Conservation (phyloP, 2,113 vertebrate genomes). For the Tautogolabrus adspersus region DNA sequence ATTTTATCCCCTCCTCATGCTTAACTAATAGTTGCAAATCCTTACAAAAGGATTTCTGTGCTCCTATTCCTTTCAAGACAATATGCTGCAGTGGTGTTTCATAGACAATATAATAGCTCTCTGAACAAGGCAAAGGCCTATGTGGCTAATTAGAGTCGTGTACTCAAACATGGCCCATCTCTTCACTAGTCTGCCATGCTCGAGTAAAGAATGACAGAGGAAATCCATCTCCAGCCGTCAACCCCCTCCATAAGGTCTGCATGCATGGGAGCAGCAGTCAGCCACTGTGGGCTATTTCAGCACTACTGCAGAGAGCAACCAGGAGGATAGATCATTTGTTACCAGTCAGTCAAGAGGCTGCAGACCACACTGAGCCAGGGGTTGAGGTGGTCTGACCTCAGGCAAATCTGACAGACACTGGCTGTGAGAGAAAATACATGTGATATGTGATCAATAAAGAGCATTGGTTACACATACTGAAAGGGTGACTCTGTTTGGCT, state of each 20-base stretch:
- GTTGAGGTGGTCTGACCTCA: slow-evolving; percentile 54
- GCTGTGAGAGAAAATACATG: slow-evolving; percentile 55
- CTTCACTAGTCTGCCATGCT: slow-evolving; percentile 75
- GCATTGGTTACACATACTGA: neutral
- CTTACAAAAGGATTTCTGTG: slow-evolving; percentile 55
- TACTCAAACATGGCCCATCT: slow-evolving; percentile 72
- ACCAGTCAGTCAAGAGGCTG: slow-evolving; percentile 57
- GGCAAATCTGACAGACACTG: slow-evolving; percentile 55
- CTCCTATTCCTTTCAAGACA: slow-evolving; percentile 56
- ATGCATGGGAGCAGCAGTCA: slow-evolving; percentile 42
- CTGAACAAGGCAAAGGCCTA: slow-evolving; percentile 58
- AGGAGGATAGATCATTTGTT: slow-evolving; percentile 67
- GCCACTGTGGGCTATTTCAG: slow-evolving; percentile 62
- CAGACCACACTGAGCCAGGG: slow-evolving; percentile 48
- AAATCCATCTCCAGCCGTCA: slow-evolving; percentile 72
- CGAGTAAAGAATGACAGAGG: slow-evolving; percentile 69
- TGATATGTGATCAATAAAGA: slow-evolving; percentile 58
- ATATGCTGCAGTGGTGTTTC: slow-evolving; percentile 47
- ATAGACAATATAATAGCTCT: slow-evolving; percentile 57
- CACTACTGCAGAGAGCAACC: slow-evolving; percentile 50
- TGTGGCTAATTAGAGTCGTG: slow-evolving; percentile 76
- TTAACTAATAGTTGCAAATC: slow-evolving; percentile 63
- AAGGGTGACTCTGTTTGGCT: slow-evolving; percentile 5
- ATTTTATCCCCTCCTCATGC: too few relatives aligned
- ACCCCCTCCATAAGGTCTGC: slow-evolving; percentile 52